phyloP scores from a whole-genome alignment of 1,140 invertebrate genomes.

The Drosophila asahinai region DNA sequence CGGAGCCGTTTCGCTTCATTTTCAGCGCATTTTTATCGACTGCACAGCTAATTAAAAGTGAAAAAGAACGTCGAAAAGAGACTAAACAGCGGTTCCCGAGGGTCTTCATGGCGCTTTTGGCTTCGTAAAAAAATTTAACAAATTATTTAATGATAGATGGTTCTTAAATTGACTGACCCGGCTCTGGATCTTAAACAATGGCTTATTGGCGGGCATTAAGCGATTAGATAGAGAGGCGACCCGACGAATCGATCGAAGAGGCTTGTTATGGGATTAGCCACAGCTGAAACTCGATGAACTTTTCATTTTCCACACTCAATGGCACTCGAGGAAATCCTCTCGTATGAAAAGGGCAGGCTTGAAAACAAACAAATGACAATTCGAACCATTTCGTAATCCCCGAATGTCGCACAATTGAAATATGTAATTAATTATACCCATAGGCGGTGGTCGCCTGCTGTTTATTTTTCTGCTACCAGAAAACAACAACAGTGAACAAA shows the following conservation, averaged over 20 bases:
- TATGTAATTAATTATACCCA: conserved; percentile 76
- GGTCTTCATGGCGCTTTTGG: conserved; percentile 69
- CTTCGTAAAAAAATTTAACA: conserved; percentile 70
- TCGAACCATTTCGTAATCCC: conserved; percentile 67
- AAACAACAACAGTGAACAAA: conserved; percentile 26
- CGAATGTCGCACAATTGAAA: conserved; percentile 76
- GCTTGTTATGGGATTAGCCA: conserved; percentile 43
- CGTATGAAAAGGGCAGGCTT: conserved; percentile 31
- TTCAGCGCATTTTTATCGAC: conserved; percentile 80
- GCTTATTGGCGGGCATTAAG: conserved; percentile 68
- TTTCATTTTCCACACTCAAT: conserved; percentile 22
- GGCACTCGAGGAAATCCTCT: conserved; percentile 20
- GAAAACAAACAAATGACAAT: conserved; percentile 41
- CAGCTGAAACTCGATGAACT: conserved; percentile 20
- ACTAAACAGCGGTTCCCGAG: conserved; percentile 35
- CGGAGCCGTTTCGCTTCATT: conserved; percentile 45
- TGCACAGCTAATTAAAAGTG: conserved; percentile 81
- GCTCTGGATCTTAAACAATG: conserved; percentile 53
- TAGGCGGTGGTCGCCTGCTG: conserved; percentile 69
- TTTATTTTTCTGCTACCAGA: conserved; percentile 71
- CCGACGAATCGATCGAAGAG: conserved; percentile 17
- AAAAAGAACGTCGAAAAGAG: conserved; percentile 48
- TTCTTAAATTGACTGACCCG: conserved; percentile 66
- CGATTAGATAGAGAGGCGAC: conserved; percentile 57
- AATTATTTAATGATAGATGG: conserved; percentile 84